These are phyloP conservation scores for Pteronotus mesoamericanus DNA, from an alignment of 2,797 vertebrate genomes.

Conservation along the genomic window DNA sequence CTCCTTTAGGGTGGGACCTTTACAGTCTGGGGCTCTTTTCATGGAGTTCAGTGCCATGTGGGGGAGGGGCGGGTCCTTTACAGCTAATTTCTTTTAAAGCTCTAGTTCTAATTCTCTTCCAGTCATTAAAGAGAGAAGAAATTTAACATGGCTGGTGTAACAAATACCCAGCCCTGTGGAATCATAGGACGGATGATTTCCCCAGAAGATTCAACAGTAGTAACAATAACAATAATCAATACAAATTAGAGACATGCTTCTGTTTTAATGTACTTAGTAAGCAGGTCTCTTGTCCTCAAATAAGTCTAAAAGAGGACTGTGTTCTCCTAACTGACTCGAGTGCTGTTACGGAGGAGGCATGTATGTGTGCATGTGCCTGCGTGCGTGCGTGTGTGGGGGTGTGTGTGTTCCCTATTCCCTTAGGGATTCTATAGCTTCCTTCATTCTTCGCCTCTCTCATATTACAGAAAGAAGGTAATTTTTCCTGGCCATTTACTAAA, in stretches of 20 bases:
- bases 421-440: conserved; percentile 84
- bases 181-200: conserved; percentile 42
- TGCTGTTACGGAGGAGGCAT: conserved; percentile 3
- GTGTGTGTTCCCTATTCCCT: conserved; percentile 78
- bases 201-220: conserved; percentile 56
- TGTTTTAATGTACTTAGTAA: conserved; percentile 80
- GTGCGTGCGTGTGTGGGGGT: neutral
- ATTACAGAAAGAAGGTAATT: conserved; percentile 94
- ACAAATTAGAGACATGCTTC: conserved; percentile 75
- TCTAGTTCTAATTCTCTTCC: conserved; percentile 4
- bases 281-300: conserved; percentile 62
- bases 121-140: conserved; percentile 24
- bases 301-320: conserved; percentile 64
- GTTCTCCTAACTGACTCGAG: conserved; percentile 35
- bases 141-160: conserved; percentile 52
- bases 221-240: conserved; percentile 71
- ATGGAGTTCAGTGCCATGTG: neutral
- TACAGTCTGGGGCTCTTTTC: neutral
- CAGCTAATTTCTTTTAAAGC: conserved; percentile 29
- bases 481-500: conserved; percentile 98
- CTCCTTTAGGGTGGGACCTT: neutral
- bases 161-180: conserved; percentile 38
- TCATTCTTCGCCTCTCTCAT: conserved; percentile 92
- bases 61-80: neutral
- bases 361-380: neutral